These are phyloP conservation scores for silkworm (Bombyx mori) DNA, from an alignment of 1,140 invertebrate species.

Conservation along the genomic window ASM3026992v2 NC_085118.1:12180001-12180500, in stretches of 20 bases:
- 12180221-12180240: conserved; percentile 26
- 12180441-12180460: conserved; percentile 10
- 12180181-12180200: conserved; percentile 12
- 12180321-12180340: conserved; percentile 43
- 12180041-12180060: too few species aligned
- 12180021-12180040: too few species aligned
- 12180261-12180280: conserved; percentile 42
- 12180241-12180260: conserved; percentile 50
- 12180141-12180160: too few species aligned
- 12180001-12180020: too few species aligned
- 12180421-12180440: conserved; percentile 29
- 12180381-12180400: conserved; percentile 36
- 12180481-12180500: too few species aligned
- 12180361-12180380: conserved; percentile 30
- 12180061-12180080: too few species aligned
- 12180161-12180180: not conserved
- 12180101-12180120: too few species aligned
- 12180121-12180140: too few species aligned
- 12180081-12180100: too few species aligned
- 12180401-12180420: conserved; percentile 31
- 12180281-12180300: conserved; percentile 46
- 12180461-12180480: not conserved
- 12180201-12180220: conserved; percentile 14
- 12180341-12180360: conserved; percentile 32
- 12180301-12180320: conserved; percentile 41